Evolutionary conservation across 1,140 invertebrate species (phyloP), one percentile per base, ranked within the genome.

Genomic region (Procambarus clarkii): DNA sequence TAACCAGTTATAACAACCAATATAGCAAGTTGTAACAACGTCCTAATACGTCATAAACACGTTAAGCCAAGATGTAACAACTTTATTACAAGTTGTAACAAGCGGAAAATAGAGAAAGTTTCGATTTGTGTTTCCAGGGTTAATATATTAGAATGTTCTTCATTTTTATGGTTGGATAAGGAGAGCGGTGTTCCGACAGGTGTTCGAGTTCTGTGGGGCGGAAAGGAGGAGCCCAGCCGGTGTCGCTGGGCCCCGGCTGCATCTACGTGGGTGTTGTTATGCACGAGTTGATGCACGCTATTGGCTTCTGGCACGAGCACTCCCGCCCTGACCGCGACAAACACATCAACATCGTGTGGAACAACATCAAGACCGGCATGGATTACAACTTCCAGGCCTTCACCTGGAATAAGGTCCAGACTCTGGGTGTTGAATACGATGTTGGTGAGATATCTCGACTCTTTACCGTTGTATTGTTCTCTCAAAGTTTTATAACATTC

Each of bases 231-330:
- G 92, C 90, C 8, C 95, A 95, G 90, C 92, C 93, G 2, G 91
- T 95, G 15, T 95, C 95, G 2, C 93, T 95, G 3, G 95, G 95
- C 0, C 96, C 97, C 0, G 97, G 97, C 2, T 98, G 97, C 93
- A 94, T 97, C 0, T 93, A 94, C 50, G 94, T 95, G 1, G 96
- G 96, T 91, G 88, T 93, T 15, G 92, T 94, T 45, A 91, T 93
- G 69, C 95, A 90, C 71, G 88, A 90, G n/a, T 69, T 90, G 13
- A 90, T 90, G 88, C 88, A 90, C 71, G 88, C 58, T 21, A 71
- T 69, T 48, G 95, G 95, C 1, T 94, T 94, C 89, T 92, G 88
- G 81, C 94, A 94, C 81, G 94, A 94, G 81, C 94, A 94, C 50
- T 91, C 91, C 13, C 91, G 94, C 44, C 78, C 84, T 2, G 94